phyloP scores from a whole-genome alignment of 30 jellyfish, hydroid and myxozoan genomes.

The Clytia hemisphaerica region DNA sequence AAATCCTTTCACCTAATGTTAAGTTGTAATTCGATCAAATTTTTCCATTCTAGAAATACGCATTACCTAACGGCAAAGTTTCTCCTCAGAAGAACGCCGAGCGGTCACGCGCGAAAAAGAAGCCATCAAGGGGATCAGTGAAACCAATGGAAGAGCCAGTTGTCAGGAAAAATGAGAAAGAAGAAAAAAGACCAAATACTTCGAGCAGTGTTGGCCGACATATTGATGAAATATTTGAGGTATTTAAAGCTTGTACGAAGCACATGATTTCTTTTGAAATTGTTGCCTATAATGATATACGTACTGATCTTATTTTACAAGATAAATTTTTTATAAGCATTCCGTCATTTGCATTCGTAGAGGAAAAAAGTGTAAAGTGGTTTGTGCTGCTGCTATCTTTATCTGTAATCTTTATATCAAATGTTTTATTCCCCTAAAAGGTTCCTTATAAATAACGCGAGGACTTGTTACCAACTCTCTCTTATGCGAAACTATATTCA shows the following conservation, averaged over 20 bases:
- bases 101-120: too few species aligned
- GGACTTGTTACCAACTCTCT: too few species aligned
- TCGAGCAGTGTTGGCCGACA: conserved; percentile 85
- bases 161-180: conserved; percentile 15
- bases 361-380: too few species aligned
- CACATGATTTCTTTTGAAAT: background rate
- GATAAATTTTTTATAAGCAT: too few species aligned
- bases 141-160: conserved; percentile 22
- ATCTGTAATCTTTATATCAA: too few species aligned
- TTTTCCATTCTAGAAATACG: conserved; percentile 19
- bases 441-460: too few species aligned
- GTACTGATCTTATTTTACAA: too few species aligned
- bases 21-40: background rate
- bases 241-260: conserved; percentile 12
- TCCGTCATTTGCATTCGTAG: too few species aligned
- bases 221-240: conserved; percentile 82
- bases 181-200: conserved; percentile 65
- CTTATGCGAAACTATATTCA: too few species aligned
- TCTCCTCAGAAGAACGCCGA: too few species aligned
- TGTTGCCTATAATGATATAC: too few species aligned
- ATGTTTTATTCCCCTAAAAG: too few species aligned
- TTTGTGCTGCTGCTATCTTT: background rate
- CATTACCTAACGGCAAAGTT: conserved; percentile 59
- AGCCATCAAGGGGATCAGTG: conserved; percentile 14
- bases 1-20: background rate